Percentiles rank a stretch among this genome's conserved stretches.
phyloP scores from a whole-genome alignment of 2,113 vertebrate genomes.

The Saguinus midas region DNA sequence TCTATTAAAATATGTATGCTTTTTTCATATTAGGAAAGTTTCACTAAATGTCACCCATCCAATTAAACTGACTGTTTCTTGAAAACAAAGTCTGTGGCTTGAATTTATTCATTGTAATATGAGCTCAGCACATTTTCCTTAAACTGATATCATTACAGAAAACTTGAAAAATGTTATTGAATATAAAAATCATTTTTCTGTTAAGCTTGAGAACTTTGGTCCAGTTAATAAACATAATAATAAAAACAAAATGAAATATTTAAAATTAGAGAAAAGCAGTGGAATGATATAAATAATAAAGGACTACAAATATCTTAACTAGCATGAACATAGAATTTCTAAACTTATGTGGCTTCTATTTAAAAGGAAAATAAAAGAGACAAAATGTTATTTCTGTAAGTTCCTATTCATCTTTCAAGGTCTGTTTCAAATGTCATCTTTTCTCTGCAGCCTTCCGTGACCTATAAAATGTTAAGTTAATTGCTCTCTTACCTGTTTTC shows the following conservation, averaged over 20 bases:
- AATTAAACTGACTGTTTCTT: not conserved
- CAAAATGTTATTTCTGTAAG: not conserved
- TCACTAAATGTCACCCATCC: not conserved
- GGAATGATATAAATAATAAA: not conserved
- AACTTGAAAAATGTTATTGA: not conserved
- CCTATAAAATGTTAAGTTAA: not conserved
- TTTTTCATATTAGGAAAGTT: not conserved
- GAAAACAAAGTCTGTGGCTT: not conserved
- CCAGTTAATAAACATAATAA: not conserved
- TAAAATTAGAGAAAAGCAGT: not conserved
- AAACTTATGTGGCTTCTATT: not conserved
- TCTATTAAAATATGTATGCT: not conserved
- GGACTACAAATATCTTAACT: not conserved
- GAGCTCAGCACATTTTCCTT: not conserved
- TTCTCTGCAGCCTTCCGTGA: not conserved
- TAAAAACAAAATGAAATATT: not conserved
- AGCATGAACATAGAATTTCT: not conserved
- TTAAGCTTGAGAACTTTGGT: not conserved
- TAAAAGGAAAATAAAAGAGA: not conserved
- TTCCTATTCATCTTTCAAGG: not conserved
- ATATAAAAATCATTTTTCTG: not conserved
- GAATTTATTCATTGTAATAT: not conserved
- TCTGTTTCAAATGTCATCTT: not conserved
- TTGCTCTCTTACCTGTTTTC: not conserved
- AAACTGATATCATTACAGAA: not conserved